A percentile compares a stretch with the other conserved stretches of the same genome.
phyloP scores from a whole-genome alignment of 2,113 vertebrate species.

The Lepisosteus oculatus region DNA sequence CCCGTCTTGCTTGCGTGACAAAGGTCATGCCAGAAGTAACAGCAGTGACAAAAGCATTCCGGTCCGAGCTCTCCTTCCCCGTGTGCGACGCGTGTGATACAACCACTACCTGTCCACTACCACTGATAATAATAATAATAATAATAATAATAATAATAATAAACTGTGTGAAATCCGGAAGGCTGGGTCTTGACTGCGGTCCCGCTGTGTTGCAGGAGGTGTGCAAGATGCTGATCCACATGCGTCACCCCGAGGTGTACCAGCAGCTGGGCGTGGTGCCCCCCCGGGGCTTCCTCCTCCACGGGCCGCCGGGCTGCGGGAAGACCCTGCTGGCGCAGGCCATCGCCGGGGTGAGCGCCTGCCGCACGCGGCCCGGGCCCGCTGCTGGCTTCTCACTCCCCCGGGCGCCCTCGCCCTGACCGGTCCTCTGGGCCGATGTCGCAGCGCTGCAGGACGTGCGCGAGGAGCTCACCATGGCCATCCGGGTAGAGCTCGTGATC shows the following conservation, averaged over 20 bases:
- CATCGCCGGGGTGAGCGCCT: constrained; percentile 82
- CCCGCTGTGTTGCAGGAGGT: constrained; percentile 70
- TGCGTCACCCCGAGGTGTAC: constrained; percentile 90
- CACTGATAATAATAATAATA: not conserved
- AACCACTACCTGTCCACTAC: too few relatives aligned
- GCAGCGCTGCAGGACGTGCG: constrained; percentile 88
- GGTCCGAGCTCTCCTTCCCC: too few relatives aligned
- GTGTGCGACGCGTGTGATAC: too few relatives aligned
- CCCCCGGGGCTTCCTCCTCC: constrained; percentile 86
- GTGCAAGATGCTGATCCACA: constrained; percentile 88
- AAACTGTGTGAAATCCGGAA: not conserved
- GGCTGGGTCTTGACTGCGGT: not conserved
- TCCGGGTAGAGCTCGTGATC: constrained; percentile 70
- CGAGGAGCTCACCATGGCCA: constrained; percentile 94
- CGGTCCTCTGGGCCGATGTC: constrained; percentile 89
- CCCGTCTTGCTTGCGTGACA: too few relatives aligned
- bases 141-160: too few relatives aligned
- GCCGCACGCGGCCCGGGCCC: too few relatives aligned
- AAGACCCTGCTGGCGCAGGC: constrained; percentile 93
- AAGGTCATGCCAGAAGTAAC: too few relatives aligned
- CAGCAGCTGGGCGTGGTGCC: constrained; percentile 83
- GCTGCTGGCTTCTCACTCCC: constrained; percentile 14
- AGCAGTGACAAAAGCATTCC: too few relatives aligned
- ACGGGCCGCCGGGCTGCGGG: constrained; percentile 92
- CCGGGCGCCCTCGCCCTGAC: constrained; percentile 88